These are phyloP conservation scores for Crotalus tigris DNA, from an alignment of 2,113 vertebrate species.

Conservation along the genomic window DNA sequence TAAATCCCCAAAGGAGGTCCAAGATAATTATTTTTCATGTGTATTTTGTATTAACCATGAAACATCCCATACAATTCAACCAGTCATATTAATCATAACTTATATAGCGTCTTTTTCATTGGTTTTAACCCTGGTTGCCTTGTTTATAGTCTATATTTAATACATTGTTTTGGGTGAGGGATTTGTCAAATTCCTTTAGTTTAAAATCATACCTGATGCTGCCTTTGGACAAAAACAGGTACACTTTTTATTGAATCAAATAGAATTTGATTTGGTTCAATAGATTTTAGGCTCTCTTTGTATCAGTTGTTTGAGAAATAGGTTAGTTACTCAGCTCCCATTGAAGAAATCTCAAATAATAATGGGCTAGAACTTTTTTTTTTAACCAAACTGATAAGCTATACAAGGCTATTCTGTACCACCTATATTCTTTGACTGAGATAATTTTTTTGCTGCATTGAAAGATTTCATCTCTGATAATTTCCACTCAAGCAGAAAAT, in stretches of 20 bases:
- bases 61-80: neutral
- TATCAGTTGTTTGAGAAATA: neutral
- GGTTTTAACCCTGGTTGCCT: neutral
- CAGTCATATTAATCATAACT: neutral
- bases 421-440: neutral
- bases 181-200: neutral
- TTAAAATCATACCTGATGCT: neutral
- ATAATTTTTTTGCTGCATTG: neutral
- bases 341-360: neutral
- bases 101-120: neutral
- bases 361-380: neutral
- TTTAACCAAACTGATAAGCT: neutral
- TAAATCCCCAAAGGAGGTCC: neutral
- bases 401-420: neutral
- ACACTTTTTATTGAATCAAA: neutral
- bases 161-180: neutral
- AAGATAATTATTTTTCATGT: neutral
- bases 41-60: neutral
- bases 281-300: neutral
- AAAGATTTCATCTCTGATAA: neutral
- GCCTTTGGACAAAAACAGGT: neutral
- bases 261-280: neutral
- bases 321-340: neutral
- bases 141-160: neutral
- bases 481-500: neutral